Base-by-base conservation (phyloP, 2,113 vertebrate genomes). In the Acrocephalus arundinaceus region DNA sequence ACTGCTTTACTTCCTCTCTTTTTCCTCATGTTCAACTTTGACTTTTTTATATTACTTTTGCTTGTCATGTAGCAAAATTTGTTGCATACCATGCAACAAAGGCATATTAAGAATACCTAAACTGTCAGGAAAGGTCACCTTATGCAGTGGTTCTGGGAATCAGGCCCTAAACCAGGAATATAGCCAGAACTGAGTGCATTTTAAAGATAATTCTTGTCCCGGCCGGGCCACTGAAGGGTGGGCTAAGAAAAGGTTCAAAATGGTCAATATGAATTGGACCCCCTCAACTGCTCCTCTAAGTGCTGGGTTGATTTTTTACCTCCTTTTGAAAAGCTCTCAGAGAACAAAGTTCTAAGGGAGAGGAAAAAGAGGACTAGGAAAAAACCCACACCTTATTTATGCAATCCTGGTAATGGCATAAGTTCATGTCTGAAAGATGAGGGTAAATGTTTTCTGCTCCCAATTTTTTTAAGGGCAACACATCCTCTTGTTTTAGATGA, bases 321-420 rank as follows among this genome's bases (percentile, higher is more conserved):
- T 16, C 11, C 11, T 62, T 76, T 59, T 86, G 39, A 65, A 89
- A 92, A 88, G 21, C 25, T 54, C 43, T 74, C 21, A 45, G 43
- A 77, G 10, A 82, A 41, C 25, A 35, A 45, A 87, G 17, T 68
- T 81, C 39, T 43, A 55, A 70, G 11, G 15, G 11, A 89, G 41
- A 87, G 21, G 37, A 59, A 74, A 79, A 76, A 11, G 25, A 67
- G 79, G 35, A 37, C 39, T 23, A 65, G 57, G 19, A n/a, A 59
- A 48, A 74, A 20, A 1, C 0, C 0, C 0, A 6, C 11, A 10
- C 18, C 35, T 84, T 43, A 6, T 41, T 74, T 46, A 57, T 65
- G 35, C 22, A 62, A 7, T 73, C n/a, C 62, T 59, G 51, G 46
- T 57, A 72, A 76, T 17, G 70, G 61, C n/a, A 0, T 28, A 59